Percentiles rank a stretch among this genome's conserved stretches.
Evolutionary conservation across 2,888 invertebrate genomes (phyloP).

Genomic region (Emmelina monodactyla): DNA sequence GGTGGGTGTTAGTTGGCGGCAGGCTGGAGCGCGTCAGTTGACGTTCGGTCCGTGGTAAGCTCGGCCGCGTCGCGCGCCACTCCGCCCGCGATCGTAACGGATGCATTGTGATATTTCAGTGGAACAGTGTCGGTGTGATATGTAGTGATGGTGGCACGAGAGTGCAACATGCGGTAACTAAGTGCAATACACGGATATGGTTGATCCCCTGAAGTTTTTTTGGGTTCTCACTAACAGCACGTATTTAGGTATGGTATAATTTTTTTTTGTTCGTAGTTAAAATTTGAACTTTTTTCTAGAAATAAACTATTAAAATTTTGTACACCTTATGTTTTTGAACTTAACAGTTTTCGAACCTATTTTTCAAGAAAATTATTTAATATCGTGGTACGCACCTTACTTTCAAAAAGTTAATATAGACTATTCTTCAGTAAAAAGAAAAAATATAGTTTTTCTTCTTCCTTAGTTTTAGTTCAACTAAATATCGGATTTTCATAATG

Average conservation of each 20-base stretch:
- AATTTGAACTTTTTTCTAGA: too few species aligned
- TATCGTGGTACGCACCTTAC: too few species aligned
- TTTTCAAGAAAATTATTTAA: too few species aligned
- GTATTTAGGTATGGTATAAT: slow-evolving; percentile 71
- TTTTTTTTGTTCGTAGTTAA: too few species aligned
- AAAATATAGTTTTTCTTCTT: too few species aligned
- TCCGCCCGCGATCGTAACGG: slow-evolving; percentile 39
- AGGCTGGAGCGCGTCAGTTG: not conserved
- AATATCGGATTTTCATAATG: too few species aligned
- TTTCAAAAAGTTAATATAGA: too few species aligned
- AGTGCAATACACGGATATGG: slow-evolving; percentile 68
- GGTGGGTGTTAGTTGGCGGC: slow-evolving; percentile 19
- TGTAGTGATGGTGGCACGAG: not conserved
- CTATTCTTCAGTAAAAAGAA: too few species aligned
- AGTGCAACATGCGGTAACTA: slow-evolving; percentile 60
- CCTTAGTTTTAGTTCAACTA: too few species aligned
- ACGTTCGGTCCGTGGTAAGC: not conserved
- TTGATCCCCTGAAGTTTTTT: slow-evolving; percentile 83
- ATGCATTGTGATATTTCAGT: not conserved
- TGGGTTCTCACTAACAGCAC: slow-evolving; percentile 87
- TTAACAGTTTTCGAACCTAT: too few species aligned
- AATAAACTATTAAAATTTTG: too few species aligned
- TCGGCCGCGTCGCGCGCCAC: slow-evolving; percentile 49
- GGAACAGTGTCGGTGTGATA: not conserved
- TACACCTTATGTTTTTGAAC: too few species aligned